Conservation (phyloP, 2,113 vertebrate species). For the Oceanodroma tethys region DNA sequence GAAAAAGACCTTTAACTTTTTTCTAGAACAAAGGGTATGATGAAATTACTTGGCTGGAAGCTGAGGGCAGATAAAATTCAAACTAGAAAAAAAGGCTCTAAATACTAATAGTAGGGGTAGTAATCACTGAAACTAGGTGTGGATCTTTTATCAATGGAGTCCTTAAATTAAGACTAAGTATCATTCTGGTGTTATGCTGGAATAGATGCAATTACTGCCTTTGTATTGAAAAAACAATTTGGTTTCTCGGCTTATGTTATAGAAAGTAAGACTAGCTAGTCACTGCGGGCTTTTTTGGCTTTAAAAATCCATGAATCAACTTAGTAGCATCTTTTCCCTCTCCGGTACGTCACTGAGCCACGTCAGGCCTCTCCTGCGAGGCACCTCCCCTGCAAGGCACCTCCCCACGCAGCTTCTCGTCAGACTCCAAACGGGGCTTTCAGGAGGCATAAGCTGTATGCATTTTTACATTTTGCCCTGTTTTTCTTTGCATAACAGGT, state of each 20-base stretch:
- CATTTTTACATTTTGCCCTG: neutral
- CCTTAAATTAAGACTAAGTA: neutral
- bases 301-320: neutral
- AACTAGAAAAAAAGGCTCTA: neutral
- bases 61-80: neutral
- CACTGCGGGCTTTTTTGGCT: neutral
- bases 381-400: neutral
- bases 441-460: accelerated
- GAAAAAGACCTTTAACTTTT: neutral
- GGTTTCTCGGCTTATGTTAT: neutral
- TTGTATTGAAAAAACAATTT: accelerated
- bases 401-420: neutral
- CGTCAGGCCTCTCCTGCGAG: neutral
- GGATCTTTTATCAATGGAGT: neutral
- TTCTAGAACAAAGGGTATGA: neutral
- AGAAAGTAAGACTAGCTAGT: neutral
- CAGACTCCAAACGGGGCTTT: accelerated
- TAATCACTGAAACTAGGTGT: neutral
- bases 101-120: neutral
- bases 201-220: neutral
- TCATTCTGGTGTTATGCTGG: neutral
- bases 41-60: neutral
- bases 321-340: neutral
- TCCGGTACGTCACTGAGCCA: neutral
- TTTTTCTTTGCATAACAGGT: neutral